phyloP scores from a whole-genome alignment of 2,113 vertebrate species.

The Psittacus erithacus region DNA sequence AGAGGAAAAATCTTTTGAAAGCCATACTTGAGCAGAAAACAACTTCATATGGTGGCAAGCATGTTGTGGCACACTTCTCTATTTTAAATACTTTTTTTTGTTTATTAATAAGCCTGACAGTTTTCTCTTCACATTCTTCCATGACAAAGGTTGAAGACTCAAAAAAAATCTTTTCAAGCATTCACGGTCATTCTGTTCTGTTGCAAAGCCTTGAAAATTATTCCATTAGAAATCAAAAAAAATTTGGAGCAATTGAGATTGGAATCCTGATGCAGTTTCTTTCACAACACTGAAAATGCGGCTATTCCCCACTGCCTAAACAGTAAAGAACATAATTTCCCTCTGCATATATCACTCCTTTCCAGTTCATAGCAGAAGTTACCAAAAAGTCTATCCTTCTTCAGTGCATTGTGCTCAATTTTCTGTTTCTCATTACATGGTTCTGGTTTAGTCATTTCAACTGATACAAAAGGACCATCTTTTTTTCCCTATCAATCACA shows the following conservation, averaged over 20 bases:
- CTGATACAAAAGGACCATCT: not conserved
- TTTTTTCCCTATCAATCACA: not conserved
- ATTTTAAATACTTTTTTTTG: not conserved
- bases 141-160: not conserved
- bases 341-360: not conserved
- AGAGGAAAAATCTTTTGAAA: not conserved
- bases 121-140: not conserved
- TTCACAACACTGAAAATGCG: not conserved
- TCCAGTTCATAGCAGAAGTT: not conserved
- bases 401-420: not conserved
- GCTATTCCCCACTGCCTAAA: not conserved
- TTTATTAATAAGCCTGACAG: not conserved
- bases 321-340: not conserved
- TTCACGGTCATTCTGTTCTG: not conserved
- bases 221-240: not conserved
- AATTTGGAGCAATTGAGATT: not conserved
- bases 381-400: not conserved
- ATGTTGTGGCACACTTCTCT: not conserved
- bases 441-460: not conserved
- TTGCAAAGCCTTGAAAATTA: not conserved
- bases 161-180: not conserved
- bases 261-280: not conserved
- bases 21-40: not conserved
- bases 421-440: not conserved
- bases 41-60: not conserved